These are phyloP conservation scores for Oxygymnocypris stewartii DNA, from an alignment of 2,113 vertebrate genomes.

Conservation along the genomic window DNA sequence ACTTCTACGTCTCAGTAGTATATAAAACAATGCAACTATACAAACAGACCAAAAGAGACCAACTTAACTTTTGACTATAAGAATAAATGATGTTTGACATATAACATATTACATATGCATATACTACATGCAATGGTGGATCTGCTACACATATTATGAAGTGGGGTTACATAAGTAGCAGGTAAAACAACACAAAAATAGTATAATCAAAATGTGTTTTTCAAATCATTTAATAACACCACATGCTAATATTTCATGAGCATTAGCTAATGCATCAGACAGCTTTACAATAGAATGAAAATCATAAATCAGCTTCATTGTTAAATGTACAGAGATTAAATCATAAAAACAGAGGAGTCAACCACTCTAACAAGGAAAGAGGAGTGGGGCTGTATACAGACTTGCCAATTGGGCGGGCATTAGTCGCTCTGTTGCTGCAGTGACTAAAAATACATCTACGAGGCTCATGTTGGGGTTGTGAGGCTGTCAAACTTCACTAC, in stretches of 20 bases:
- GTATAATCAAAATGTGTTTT: too few species aligned
- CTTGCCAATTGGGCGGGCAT: conserved; percentile 63
- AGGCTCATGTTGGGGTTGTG: conserved; percentile 36
- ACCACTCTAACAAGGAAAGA: background rate
- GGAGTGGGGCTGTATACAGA: conserved; percentile 54
- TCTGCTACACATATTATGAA: background rate
- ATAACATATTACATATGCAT: background rate
- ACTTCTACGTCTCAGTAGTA: conserved; percentile 16
- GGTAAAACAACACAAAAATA: background rate
- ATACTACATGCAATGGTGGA: background rate
- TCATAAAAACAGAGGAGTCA: conserved; percentile 1
- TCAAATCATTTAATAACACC: background rate
- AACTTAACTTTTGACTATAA: background rate
- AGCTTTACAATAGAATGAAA: background rate
- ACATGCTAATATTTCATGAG: background rate
- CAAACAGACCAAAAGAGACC: background rate
- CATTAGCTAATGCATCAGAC: conserved; percentile 15
- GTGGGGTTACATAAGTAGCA: background rate
- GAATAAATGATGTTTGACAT: background rate
- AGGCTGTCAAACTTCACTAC: conserved; percentile 8
- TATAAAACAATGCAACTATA: conserved; percentile 55
- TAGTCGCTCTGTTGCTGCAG: conserved; percentile 69
- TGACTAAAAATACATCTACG: conserved; percentile 68
- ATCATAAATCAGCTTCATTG: conserved; percentile 1
- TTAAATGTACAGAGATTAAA: background rate